phyloP scores from a whole-genome alignment of 2,888 invertebrate genomes.

The Campoplex nolae region DNA sequence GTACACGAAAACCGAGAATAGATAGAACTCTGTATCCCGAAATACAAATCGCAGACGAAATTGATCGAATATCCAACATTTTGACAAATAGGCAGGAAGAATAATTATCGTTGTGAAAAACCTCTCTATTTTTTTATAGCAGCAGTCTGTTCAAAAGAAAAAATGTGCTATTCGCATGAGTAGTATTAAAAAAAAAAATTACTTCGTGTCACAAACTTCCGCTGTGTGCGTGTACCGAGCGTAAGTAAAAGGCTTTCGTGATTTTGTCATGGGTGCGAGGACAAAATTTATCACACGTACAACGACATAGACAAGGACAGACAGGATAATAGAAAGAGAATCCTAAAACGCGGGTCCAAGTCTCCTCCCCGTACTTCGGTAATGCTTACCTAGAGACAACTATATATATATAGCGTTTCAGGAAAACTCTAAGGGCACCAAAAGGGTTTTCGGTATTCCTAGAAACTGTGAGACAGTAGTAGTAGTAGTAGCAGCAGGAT shows the following conservation, averaged over 20 bases:
- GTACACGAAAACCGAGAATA: conserved; percentile 4
- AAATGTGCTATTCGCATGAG: background rate
- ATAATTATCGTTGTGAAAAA: background rate
- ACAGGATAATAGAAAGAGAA: conserved; percentile 29
- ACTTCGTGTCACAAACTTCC: background rate
- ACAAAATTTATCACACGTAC: conserved; percentile 21
- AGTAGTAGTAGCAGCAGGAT: conserved; percentile 35
- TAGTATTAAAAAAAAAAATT: background rate
- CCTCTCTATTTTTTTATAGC: conserved; percentile 15
- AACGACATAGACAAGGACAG: conserved; percentile 28
- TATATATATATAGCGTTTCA: background rate
- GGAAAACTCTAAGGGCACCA: conserved; percentile 1
- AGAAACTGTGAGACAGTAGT: conserved; percentile 26
- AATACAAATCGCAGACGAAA: background rate
- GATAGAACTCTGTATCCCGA: background rate
- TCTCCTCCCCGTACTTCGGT: background rate
- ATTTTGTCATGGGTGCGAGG: background rate
- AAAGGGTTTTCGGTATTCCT: background rate
- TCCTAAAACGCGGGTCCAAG: conserved; percentile 20
- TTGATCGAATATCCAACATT: conserved; percentile 10
- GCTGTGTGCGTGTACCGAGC: background rate
- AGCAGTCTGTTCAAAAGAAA: background rate
- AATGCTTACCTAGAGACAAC: background rate
- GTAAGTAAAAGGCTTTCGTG: background rate
- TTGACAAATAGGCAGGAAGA: background rate